Percentiles rank a stretch among this genome's conserved stretches.
These are phyloP conservation scores for Polypterus senegalus DNA, from an alignment of 2,113 vertebrate species.

Conservation along the genomic window DNA sequence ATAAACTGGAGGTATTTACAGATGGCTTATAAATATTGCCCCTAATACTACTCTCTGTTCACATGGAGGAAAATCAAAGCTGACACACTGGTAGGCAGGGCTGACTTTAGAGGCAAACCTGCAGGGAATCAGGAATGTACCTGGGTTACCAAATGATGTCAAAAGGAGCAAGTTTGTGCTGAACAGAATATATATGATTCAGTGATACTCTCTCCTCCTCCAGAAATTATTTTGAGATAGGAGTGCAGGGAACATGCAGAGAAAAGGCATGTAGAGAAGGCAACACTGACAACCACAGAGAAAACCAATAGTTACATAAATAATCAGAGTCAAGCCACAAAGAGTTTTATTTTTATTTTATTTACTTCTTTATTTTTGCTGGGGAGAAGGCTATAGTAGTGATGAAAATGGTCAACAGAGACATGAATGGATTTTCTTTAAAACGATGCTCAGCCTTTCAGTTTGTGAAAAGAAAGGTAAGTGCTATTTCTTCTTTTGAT, in stretches of 20 bases:
- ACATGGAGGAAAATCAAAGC: not conserved
- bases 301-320: no score
- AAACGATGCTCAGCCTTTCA: slow-evolving; percentile 97
- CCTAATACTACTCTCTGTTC: not conserved
- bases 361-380: no score
- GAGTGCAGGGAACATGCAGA: not conserved
- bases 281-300: slow-evolving; percentile 27
- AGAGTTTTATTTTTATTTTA: no score
- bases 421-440: slow-evolving; percentile 92
- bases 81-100: not conserved
- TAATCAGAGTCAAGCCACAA: no score
- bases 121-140: not conserved
- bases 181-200: not conserved
- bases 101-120: not conserved
- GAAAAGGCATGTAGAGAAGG: slow-evolving; percentile 14
- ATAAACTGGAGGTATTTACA: slow-evolving; percentile 33
- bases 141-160: not conserved
- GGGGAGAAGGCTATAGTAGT: no score
- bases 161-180: slow-evolving; percentile 1
- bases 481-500: slow-evolving; percentile 27
- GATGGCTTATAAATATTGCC: not conserved
- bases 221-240: slow-evolving; percentile 1
- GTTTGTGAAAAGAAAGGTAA: slow-evolving; percentile 97
- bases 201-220: not conserved
- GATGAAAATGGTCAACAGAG: slow-evolving; percentile 88